Evolutionary conservation across 2,888 invertebrate genomes (phyloP).

Genomic region (Pollenia angustigena): DNA sequence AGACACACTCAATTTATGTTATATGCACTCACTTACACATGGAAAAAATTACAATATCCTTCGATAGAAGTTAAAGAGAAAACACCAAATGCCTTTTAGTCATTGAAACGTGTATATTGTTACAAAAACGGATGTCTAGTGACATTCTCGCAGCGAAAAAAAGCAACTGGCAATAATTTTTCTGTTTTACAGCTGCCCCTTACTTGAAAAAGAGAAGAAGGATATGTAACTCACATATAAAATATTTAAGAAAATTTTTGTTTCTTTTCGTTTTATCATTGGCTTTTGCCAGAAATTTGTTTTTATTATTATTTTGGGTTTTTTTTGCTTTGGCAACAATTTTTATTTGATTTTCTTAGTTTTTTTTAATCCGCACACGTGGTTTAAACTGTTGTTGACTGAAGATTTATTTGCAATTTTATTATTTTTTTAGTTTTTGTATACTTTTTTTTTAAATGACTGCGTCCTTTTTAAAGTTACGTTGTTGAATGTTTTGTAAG

Average conservation of each 20-base stretch:
- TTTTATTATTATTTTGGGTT: background rate
- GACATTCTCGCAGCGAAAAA: background rate
- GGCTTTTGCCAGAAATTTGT: background rate
- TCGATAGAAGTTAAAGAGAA: constrained; percentile 10
- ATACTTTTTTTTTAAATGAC: background rate
- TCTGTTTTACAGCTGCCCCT: background rate
- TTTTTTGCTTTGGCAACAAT: constrained; percentile 17
- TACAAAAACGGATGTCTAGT: constrained; percentile 21
- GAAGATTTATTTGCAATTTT: constrained; percentile 7
- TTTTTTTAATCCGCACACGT: constrained; percentile 14
- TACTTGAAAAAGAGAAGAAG: background rate
- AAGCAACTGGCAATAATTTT: constrained; percentile 11
- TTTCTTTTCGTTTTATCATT: background rate
- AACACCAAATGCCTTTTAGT: constrained; percentile 55
- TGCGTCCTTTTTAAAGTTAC: constrained; percentile 61
- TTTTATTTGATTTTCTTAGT: background rate
- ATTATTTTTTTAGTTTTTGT: background rate
- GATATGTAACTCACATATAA: background rate
- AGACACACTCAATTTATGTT: background rate
- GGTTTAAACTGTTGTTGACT: constrained; percentile 30
- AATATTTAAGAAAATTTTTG: background rate
- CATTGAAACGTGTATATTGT: constrained; percentile 9
- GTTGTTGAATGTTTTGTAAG: constrained; percentile 66
- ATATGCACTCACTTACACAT: background rate
- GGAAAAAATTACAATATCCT: background rate